Percentiles rank a stretch among this genome's conserved stretches.
Conservation (phyloP, 2,797 vertebrate species). For the Sebastes vulpes region DNA sequence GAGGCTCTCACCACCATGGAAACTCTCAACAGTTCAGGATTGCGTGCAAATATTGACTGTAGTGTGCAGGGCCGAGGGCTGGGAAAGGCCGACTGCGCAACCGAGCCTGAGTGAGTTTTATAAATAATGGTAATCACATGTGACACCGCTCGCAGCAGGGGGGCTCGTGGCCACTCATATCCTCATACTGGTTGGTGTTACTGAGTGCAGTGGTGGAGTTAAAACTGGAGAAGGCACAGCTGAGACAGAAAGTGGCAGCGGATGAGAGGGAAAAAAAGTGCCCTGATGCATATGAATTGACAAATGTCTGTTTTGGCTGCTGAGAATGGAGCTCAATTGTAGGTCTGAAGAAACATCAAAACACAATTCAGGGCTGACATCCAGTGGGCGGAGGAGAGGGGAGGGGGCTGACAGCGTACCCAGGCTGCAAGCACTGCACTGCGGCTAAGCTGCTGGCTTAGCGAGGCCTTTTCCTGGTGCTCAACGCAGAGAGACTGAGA, state of each 20-base stretch:
- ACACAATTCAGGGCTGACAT: conserved; percentile 93
- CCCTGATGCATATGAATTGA: conserved; percentile 89
- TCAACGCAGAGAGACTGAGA: background rate
- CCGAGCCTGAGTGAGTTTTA: conserved; percentile 90
- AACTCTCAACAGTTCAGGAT: conserved; percentile 89
- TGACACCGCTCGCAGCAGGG: conserved; percentile 88
- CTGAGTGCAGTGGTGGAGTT: conserved; percentile 65
- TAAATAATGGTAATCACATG: conserved; percentile 92
- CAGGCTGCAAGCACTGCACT: conserved; percentile 42
- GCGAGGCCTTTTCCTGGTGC: conserved; percentile 15
- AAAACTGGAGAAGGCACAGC: conserved; percentile 61
- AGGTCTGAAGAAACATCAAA: conserved; percentile 92
- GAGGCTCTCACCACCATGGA: conserved; percentile 84
- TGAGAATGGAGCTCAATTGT: conserved; percentile 89
- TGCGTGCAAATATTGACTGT: conserved; percentile 96
- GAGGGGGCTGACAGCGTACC: conserved; percentile 53
- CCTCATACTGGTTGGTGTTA: conserved; percentile 69
- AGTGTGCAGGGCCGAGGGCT: conserved; percentile 81
- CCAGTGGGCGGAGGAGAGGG: conserved; percentile 72
- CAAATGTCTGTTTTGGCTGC: conserved; percentile 96
- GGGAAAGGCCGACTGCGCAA: conserved; percentile 79
- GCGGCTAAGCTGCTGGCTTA: conserved; percentile 45
- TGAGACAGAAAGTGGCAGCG: conserved; percentile 47
- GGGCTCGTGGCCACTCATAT: conserved; percentile 75
- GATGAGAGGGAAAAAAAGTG: conserved; percentile 52